A percentile compares a stretch with the other conserved stretches of the same genome.
phyloP scores from a whole-genome alignment of 1,140 invertebrate genomes.

The Mylabris phalerata region DNA sequence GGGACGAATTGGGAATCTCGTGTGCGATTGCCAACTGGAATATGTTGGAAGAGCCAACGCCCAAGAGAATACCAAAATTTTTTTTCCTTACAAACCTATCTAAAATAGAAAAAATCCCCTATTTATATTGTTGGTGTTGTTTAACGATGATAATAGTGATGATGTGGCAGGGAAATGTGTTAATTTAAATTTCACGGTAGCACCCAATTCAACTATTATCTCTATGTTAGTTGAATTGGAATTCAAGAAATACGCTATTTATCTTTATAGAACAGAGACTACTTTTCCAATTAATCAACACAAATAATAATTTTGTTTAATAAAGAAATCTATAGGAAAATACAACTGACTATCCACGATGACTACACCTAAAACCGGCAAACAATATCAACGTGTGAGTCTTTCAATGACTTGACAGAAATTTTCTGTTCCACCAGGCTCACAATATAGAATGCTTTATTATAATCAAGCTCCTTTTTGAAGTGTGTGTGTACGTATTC shows the following conservation, averaged over 20 bases:
- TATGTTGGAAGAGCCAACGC: too few species aligned
- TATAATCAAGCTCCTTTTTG: neutral
- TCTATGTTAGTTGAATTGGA: conserved; percentile 1
- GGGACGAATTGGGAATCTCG: too few species aligned
- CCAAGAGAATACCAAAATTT: too few species aligned
- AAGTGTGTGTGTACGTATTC: neutral
- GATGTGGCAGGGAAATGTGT: conserved; percentile 1
- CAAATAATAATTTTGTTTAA: conserved; percentile 3
- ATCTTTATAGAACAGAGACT: conserved; percentile 15
- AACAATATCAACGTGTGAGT: conserved; percentile 29
- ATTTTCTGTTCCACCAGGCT: neutral
- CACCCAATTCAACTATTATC: conserved; percentile 11
- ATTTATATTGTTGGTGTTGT: too few species aligned
- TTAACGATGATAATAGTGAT: too few species aligned
- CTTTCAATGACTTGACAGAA: conserved; percentile 22
- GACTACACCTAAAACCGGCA: conserved; percentile 21
- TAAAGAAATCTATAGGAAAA: conserved; percentile 15
- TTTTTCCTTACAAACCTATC: too few species aligned
- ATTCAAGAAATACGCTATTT: conserved; percentile 13
- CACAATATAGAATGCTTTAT: neutral
- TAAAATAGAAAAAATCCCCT: too few species aligned
- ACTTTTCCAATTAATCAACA: conserved; percentile 19
- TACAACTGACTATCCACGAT: conserved; percentile 16
- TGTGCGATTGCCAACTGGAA: too few species aligned
- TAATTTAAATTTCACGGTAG: conserved; percentile 16